Evolutionary conservation across 2,888 invertebrate species (phyloP).

Genomic region (Colletes collaris): DNA sequence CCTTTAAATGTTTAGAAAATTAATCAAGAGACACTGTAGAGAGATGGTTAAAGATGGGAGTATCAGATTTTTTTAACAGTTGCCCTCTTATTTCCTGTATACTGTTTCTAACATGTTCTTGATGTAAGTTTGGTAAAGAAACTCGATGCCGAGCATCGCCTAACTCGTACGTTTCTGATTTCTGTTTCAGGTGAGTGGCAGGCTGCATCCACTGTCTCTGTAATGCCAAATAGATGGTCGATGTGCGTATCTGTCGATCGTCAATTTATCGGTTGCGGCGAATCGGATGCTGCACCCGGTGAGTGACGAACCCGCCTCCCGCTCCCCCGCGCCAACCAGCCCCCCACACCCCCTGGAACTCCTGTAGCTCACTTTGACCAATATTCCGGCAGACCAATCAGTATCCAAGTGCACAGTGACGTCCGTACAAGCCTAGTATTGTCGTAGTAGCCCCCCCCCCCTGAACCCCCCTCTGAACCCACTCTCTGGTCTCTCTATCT

Average conservation of each 20-base stretch:
- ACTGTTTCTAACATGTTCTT: no score
- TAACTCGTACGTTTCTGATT: constrained; percentile 62
- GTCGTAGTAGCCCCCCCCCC: constrained; percentile 60
- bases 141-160: constrained; percentile 9
- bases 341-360: constrained; percentile 57
- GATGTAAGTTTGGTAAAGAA: no score
- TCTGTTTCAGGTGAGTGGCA: constrained; percentile 83
- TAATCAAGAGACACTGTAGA: no score
- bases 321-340: constrained; percentile 46
- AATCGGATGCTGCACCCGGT: constrained; percentile 82
- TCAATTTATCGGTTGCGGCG: constrained; percentile 83
- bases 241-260: constrained; percentile 82
- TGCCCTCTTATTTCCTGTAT: no score
- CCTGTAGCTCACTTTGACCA: constrained; percentile 79
- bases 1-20: no score
- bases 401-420: constrained; percentile 70
- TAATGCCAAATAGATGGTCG: constrained; percentile 83
- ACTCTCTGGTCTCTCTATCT: constrained; percentile 60
- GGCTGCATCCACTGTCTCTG: constrained; percentile 82
- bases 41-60: no score
- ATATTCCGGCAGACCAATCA: constrained; percentile 77
- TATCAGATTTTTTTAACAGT: no score
- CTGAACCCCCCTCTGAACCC: neutral
- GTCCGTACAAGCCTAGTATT: constrained; percentile 66
- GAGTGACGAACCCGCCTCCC: constrained; percentile 80